Evolutionary conservation across 2,113 vertebrate species (phyloP).

Genomic region (Gopherus flavomarginatus): DNA sequence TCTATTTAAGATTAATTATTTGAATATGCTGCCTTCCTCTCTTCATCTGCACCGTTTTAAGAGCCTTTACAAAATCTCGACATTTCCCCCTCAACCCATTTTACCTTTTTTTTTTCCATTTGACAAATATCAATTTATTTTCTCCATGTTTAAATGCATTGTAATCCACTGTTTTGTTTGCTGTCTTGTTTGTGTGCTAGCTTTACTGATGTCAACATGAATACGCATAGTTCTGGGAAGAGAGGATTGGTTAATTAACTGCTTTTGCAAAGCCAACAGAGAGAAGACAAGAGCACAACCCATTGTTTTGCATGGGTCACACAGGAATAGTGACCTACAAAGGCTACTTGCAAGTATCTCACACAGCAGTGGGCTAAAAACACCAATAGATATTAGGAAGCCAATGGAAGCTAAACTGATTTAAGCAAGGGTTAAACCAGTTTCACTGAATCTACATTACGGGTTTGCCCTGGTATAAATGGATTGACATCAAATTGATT

Average conservation of each 20-base stretch:
- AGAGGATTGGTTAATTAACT: conserved; percentile 61
- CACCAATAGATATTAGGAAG: background rate
- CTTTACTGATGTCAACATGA: conserved; percentile 70
- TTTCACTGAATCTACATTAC: background rate
- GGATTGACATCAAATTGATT: background rate
- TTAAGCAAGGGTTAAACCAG: background rate
- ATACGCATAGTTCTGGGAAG: conserved; percentile 45
- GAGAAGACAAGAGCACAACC: background rate
- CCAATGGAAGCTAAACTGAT: background rate
- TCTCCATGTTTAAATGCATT: conserved; percentile 69
- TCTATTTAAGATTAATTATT: conserved; percentile 3
- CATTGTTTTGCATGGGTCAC: conserved; percentile 35
- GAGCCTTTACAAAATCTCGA: conserved; percentile 53
- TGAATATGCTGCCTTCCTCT: background rate
- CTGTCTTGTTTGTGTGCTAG: conserved; percentile 51
- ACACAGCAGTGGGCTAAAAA: background rate
- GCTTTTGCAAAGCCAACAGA: conserved; percentile 32
- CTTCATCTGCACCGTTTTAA: conserved; percentile 56
- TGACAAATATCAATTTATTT: conserved; percentile 75
- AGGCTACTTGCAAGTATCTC: background rate
- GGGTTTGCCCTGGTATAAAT: background rate
- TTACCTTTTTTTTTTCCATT: conserved; percentile 63
- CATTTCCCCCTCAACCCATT: conserved; percentile 44
- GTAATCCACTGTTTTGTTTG: conserved; percentile 53
- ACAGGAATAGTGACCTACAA: conserved; percentile 22